Evolutionary conservation across 2,113 vertebrate genomes (phyloP).

Genomic region (Axis porcinus): DNA sequence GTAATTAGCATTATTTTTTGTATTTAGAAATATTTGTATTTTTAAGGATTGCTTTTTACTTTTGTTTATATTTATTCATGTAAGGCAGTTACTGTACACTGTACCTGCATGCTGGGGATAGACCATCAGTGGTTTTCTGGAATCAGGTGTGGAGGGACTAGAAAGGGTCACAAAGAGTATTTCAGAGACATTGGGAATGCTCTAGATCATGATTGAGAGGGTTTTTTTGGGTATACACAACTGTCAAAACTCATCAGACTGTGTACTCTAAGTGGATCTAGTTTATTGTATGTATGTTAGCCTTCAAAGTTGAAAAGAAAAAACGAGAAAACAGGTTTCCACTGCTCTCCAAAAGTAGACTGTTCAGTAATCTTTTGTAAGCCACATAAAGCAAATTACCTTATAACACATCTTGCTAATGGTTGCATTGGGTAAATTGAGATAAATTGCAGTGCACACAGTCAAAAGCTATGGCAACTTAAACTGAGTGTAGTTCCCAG

Average conservation of each 20-base stretch:
- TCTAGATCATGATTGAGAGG: neutral
- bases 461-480: neutral
- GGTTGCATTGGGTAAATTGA: neutral
- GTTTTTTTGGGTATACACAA: neutral
- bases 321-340: neutral
- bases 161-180: neutral
- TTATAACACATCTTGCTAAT: neutral
- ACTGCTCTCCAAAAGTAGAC: neutral
- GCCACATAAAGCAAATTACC: neutral
- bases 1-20: constrained; percentile 76
- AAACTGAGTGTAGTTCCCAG: neutral
- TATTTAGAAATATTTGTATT: neutral
- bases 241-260: neutral
- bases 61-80: neutral
- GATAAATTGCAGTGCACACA: neutral
- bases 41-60: neutral
- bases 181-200: neutral
- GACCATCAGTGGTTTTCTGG: neutral
- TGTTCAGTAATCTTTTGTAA: neutral
- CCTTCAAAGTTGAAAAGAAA: neutral
- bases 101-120: neutral
- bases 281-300: neutral
- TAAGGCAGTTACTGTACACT: neutral
- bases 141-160: neutral
- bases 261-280: neutral